Percentiles rank a stretch among this genome's conserved stretches.
These are phyloP conservation scores for Lithobates sylvaticus DNA, from an alignment of 2,797 vertebrate genomes.

Conservation along the genomic window DNA sequence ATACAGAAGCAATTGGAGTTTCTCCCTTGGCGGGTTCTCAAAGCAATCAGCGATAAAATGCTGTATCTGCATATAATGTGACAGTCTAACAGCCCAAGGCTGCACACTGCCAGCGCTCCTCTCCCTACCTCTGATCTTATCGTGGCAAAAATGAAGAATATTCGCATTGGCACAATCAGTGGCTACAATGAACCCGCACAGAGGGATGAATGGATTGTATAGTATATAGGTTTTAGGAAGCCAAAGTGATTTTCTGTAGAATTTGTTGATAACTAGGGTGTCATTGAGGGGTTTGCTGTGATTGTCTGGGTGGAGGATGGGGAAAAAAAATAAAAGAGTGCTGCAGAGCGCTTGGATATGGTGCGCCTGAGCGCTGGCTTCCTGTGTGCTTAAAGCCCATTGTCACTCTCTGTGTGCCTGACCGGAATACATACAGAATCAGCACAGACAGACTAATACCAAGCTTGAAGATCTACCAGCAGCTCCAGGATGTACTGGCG, in stretches of 20 bases:
- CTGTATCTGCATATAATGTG: constrained; percentile 20
- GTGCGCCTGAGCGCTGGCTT: constrained; percentile 2
- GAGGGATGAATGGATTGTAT: neutral
- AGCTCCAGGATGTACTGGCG: neutral
- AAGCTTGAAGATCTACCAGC: constrained; percentile 7
- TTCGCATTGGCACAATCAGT: neutral
- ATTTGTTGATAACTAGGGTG: neutral
- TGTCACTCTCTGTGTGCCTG: constrained; percentile 49
- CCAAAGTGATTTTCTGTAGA: neutral
- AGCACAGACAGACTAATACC: constrained; percentile 35
- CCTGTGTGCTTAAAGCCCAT: constrained; percentile 6
- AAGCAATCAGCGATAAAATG: constrained; percentile 35
- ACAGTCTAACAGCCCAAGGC: constrained; percentile 26
- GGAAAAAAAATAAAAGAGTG: neutral
- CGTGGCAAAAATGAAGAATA: neutral
- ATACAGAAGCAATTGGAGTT: constrained; percentile 12
- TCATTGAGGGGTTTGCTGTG: neutral
- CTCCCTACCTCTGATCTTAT: constrained; percentile 3
- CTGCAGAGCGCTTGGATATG: neutral
- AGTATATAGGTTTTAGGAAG: neutral
- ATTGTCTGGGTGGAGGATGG: neutral
- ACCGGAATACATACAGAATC: constrained; percentile 55
- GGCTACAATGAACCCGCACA: neutral
- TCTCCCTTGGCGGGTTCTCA: constrained; percentile 35
- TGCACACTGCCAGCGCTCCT: neutral